Conservation (phyloP, 2,113 vertebrate genomes). For the Turdus rufiventris region DNA sequence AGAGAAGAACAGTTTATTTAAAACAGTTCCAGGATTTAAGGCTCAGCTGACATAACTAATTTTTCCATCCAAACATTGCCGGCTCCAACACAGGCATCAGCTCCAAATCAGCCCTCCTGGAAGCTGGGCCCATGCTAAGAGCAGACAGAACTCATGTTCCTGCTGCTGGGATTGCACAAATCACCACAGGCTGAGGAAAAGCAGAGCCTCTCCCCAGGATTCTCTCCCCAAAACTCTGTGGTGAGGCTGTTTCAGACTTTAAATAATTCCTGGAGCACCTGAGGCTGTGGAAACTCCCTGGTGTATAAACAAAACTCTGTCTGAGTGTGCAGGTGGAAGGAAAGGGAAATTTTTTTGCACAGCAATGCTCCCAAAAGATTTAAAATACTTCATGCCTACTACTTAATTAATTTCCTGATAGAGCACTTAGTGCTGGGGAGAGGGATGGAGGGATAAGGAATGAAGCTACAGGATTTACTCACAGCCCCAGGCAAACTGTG, state of each 20-base stretch:
- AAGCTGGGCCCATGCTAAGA: neutral
- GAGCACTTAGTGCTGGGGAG: neutral
- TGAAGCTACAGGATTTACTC: neutral
- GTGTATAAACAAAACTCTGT: neutral
- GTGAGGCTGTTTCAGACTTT: neutral
- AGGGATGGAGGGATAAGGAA: neutral
- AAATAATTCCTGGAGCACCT: neutral
- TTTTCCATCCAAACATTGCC: neutral
- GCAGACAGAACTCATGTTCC: neutral
- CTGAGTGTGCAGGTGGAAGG: neutral
- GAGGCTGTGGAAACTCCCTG: neutral
- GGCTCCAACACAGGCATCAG: neutral
- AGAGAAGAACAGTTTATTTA: neutral
- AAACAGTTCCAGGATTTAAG: slow-evolving; percentile 33
- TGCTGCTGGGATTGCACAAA: neutral
- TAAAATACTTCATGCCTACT: neutral
- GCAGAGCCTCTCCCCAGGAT: neutral
- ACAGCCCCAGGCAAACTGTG: neutral
- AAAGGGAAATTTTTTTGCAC: neutral
- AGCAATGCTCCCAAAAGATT: neutral
- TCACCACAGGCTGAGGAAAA: neutral
- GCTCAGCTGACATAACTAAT: slow-evolving; percentile 26
- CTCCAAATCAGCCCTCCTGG: neutral
- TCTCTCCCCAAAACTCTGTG: neutral
- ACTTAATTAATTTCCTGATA: neutral